A percentile compares a stretch with the other conserved stretches of the same genome.
Evolutionary conservation across 2,888 invertebrate species (phyloP).

Genomic region (Acholoe squamosa): DNA sequence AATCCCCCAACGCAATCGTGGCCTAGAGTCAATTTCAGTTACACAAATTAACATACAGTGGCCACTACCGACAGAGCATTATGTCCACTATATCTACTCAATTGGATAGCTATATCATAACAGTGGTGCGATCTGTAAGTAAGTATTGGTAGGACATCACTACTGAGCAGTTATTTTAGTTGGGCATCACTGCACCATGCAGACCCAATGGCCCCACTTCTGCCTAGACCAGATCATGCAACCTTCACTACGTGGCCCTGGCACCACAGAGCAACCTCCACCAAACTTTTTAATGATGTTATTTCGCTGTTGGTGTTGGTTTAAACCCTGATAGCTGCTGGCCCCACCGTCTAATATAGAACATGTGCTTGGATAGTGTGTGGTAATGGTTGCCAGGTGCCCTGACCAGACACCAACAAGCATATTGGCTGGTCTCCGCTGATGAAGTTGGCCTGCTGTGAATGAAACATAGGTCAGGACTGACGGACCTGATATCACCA

Average conservation of each 20-base stretch:
- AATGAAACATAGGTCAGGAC: neutral
- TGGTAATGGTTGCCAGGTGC: neutral
- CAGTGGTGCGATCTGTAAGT: too few relatives aligned
- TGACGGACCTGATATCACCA: neutral
- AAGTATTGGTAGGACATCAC: too few relatives aligned
- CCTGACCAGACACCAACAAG: conserved; percentile 10
- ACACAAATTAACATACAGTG: too few relatives aligned
- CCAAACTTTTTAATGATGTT: conserved; percentile 54
- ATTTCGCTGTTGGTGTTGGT: neutral
- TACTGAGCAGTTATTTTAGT: too few relatives aligned
- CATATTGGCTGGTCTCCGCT: neutral
- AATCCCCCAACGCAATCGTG: too few relatives aligned
- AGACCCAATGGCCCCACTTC: neutral
- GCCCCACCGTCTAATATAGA: neutral
- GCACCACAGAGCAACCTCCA: neutral
- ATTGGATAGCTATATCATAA: too few relatives aligned
- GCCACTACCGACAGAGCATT: too few relatives aligned
- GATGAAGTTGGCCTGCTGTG: neutral
- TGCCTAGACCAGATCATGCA: conserved; percentile 10
- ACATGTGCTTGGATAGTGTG: neutral
- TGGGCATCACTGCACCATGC: too few relatives aligned
- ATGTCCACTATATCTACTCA: too few relatives aligned
- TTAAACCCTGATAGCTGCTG: neutral
- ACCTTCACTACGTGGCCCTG: neutral
- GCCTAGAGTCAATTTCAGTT: too few relatives aligned